These are phyloP conservation scores for Pseudorhiza aurosa DNA, from an alignment of 30 jellyfish, hydroid and myxozoan species.

Conservation along the genomic window DNA sequence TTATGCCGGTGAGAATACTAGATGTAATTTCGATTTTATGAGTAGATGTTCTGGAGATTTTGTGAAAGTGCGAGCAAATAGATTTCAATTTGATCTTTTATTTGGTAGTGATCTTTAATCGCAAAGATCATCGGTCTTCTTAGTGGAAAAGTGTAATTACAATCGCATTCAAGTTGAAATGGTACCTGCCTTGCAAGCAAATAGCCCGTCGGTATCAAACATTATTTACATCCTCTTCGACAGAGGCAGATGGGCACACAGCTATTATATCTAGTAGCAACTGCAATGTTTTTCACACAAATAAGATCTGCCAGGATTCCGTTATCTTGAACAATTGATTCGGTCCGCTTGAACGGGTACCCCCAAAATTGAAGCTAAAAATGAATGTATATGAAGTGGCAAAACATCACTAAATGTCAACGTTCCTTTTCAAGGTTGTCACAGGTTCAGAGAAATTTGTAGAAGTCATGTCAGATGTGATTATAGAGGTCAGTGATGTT, in stretches of 20 bases:
- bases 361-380: neutral
- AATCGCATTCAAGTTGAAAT: neutral
- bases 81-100: neutral
- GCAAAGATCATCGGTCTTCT: neutral
- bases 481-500: constrained; percentile 5
- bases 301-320: neutral
- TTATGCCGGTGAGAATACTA: neutral
- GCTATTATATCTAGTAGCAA: neutral
- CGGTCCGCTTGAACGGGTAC: no score
- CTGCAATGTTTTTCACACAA: neutral
- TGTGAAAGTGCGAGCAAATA: neutral
- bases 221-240: neutral
- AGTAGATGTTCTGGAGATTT: neutral
- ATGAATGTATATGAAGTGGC: neutral
- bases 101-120: neutral
- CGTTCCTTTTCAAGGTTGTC: neutral
- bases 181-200: neutral
- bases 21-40: neutral
- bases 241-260: neutral
- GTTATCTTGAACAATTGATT: no score
- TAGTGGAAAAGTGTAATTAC: neutral
- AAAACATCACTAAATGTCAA: neutral
- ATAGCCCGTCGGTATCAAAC: neutral
- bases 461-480: constrained; percentile 10
- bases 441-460: constrained; percentile 27